Percentiles rank a stretch among this genome's conserved stretches.
phyloP scores from a whole-genome alignment of 2,888 invertebrate species.

The Mactromeris polynyma region DNA sequence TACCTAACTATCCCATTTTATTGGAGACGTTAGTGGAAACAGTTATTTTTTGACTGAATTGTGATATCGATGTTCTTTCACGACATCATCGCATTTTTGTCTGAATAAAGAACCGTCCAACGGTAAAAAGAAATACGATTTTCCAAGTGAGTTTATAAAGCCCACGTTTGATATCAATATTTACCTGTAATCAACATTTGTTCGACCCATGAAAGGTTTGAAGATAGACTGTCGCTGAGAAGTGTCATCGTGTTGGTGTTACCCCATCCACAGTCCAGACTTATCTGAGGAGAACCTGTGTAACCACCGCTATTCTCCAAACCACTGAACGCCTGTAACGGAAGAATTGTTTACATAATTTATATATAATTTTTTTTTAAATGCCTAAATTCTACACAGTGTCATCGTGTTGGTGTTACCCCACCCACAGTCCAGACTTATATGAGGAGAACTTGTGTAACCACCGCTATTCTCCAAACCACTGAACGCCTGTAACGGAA shows the following conservation, averaged over 20 bases:
- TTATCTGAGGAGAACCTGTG: slow-evolving; percentile 36
- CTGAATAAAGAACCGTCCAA: too few relatives aligned
- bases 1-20: too few relatives aligned
- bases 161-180: too few relatives aligned
- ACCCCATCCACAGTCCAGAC: slow-evolving; percentile 39
- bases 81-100: too few relatives aligned
- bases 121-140: too few relatives aligned
- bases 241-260: slow-evolving; percentile 38
- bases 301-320: slow-evolving; percentile 18
- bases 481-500: slow-evolving; percentile 29
- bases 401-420: slow-evolving; percentile 31
- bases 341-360: too few relatives aligned
- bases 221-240: slow-evolving; percentile 42
- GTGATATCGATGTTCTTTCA: too few relatives aligned
- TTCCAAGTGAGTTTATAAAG: too few relatives aligned
- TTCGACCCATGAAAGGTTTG: slow-evolving; percentile 51
- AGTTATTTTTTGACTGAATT: too few relatives aligned
- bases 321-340: slow-evolving; percentile 34
- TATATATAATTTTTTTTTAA: too few relatives aligned
- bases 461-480: slow-evolving; percentile 27
- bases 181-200: slow-evolving; percentile 45
- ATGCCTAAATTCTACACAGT: too few relatives aligned
- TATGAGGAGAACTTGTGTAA: slow-evolving; percentile 25
- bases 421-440: slow-evolving; percentile 47
- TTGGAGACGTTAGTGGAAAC: too few relatives aligned